These are phyloP conservation scores for Willowsia nigromaculata DNA, from an alignment of 2,888 invertebrate genomes.

Conservation along the genomic window DNA sequence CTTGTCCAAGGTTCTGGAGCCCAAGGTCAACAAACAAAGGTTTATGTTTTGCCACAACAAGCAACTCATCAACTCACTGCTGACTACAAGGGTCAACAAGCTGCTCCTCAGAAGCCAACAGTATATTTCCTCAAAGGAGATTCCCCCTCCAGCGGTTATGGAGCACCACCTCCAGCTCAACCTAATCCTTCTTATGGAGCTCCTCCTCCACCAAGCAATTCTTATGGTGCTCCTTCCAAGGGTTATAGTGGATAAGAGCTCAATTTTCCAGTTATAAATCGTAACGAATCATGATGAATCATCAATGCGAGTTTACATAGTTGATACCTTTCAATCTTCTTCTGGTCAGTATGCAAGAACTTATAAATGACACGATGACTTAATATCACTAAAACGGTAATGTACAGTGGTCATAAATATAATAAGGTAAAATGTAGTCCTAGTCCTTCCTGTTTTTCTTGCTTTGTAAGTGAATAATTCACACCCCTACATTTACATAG, in stretches of 20 bases:
- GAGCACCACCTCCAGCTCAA: slow-evolving; percentile 2
- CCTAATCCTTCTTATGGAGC: background rate
- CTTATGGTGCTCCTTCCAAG: background rate
- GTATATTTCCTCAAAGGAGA: slow-evolving; percentile 57
- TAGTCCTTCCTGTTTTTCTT: too few relatives aligned
- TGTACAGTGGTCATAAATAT: background rate
- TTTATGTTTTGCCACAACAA: slow-evolving; percentile 56
- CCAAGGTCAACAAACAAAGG: slow-evolving; percentile 58
- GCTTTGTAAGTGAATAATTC: too few relatives aligned
- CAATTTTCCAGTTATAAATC: slow-evolving; percentile 33
- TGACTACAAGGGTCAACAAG: slow-evolving; percentile 47
- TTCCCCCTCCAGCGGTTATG: background rate
- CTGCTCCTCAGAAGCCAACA: slow-evolving; percentile 28
- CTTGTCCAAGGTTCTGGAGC: slow-evolving; percentile 39
- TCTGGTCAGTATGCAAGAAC: slow-evolving; percentile 49
- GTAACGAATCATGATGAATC: slow-evolving; percentile 20
- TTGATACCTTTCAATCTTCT: background rate
- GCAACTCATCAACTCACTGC: slow-evolving; percentile 47
- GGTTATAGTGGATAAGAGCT: background rate
- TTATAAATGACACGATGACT: too few relatives aligned
- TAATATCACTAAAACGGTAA: background rate
- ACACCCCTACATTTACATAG: too few relatives aligned
- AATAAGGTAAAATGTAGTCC: background rate
- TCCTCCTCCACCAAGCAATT: background rate
- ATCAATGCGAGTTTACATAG: background rate